Percentiles rank a stretch among this genome's conserved stretches.
phyloP scores from a whole-genome alignment of 53 echinoderm and acorn worm genomes.

The Actinopyga echinites region DNA sequence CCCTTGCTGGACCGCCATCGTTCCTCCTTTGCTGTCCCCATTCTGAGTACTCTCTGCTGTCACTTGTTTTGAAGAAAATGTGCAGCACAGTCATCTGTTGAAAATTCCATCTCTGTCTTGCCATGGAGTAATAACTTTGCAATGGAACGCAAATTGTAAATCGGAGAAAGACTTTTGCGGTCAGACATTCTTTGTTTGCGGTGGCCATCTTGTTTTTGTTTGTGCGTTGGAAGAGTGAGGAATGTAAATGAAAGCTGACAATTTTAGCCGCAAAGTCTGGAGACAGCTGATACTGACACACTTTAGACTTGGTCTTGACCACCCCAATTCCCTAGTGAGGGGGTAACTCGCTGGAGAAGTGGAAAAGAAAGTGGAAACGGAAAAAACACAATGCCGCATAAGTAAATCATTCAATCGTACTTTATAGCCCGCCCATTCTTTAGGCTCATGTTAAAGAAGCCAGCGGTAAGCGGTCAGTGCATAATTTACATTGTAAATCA shows the following conservation, averaged over 20 bases:
- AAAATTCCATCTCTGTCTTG: too few species aligned
- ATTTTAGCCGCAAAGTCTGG: slow-evolving; percentile 2
- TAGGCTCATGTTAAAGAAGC: neutral
- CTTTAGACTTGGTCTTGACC: slow-evolving; percentile 1
- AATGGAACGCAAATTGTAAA: neutral
- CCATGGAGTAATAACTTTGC: slow-evolving; percentile 14
- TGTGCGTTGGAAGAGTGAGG: neutral
- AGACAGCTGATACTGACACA: slow-evolving; percentile 13
- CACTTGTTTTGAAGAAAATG: too few species aligned
- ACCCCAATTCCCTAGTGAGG: slow-evolving; percentile 31
- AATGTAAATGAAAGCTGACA: slow-evolving; percentile 34
- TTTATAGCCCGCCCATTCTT: slow-evolving; percentile 2
- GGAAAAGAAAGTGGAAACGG: neutral
- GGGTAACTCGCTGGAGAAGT: neutral
- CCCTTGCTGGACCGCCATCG: too few species aligned
- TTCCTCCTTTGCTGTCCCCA: too few species aligned
- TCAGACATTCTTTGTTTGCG: slow-evolving; percentile 18
- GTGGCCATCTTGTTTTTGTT: slow-evolving; percentile 16
- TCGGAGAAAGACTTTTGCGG: neutral
- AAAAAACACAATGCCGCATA: slow-evolving; percentile 21
- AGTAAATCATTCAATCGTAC: slow-evolving; percentile 30
- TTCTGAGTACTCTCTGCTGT: too few species aligned
- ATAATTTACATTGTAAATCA: slow-evolving; percentile 34
- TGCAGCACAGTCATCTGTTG: too few species aligned
- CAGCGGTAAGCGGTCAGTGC: slow-evolving; percentile 2